Evolutionary conservation across 2,888 invertebrate genomes (phyloP).

Genomic region (Blastobasis adustella): DNA sequence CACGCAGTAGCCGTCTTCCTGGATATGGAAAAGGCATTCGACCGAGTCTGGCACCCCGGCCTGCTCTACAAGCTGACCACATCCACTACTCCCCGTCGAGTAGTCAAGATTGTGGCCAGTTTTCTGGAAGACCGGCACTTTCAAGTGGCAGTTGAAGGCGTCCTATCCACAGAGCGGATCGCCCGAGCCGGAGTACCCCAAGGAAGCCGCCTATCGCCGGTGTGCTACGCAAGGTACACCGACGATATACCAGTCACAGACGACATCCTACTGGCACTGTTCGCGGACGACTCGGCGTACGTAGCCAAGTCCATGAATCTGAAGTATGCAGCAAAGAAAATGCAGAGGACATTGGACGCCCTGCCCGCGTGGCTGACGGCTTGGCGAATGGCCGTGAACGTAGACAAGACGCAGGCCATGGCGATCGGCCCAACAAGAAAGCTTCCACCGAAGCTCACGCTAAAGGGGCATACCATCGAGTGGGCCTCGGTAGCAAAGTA

Average conservation of each 20-base stretch:
- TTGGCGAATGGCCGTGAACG: background rate
- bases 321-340: slow-evolving; percentile 1
- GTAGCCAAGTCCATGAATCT: slow-evolving; percentile 10
- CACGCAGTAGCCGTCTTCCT: slow-evolving; percentile 6
- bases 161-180: slow-evolving; percentile 1
- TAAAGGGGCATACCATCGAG: slow-evolving; percentile 4
- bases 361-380: background rate
- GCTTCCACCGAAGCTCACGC: background rate
- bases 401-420: slow-evolving; percentile 1
- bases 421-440: background rate
- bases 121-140: slow-evolving; percentile 15
- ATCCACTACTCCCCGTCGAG: slow-evolving; percentile 6
- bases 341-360: background rate
- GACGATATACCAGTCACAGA: no score
- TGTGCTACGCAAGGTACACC: no score
- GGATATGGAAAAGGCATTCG: slow-evolving; percentile 18
- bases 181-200: slow-evolving; percentile 17
- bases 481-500: slow-evolving; percentile 11
- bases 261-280: slow-evolving; percentile 10
- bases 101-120: slow-evolving; percentile 10
- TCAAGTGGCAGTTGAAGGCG: slow-evolving; percentile 12
- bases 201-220: no score
- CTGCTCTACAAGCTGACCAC: slow-evolving; percentile 16
- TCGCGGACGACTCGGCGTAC: slow-evolving; percentile 13
- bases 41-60: background rate